phyloP scores from a whole-genome alignment of 2,113 vertebrate genomes.

The Anguilla japonica region DNA sequence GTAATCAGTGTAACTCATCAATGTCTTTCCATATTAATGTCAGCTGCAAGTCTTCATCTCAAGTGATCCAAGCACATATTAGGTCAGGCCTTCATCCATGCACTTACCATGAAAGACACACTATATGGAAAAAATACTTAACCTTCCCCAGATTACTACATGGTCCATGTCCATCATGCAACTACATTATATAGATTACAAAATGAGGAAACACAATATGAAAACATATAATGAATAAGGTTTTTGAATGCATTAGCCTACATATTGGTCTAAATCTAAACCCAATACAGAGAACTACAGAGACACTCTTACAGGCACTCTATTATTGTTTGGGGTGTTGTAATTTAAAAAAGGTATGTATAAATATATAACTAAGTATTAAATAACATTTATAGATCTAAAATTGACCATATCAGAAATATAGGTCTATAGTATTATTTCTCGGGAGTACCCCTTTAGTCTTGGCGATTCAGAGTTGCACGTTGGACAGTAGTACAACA shows the following conservation, averaged over 20 bases:
- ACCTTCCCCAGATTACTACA: neutral
- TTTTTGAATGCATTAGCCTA: neutral
- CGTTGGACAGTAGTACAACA: neutral
- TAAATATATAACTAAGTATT: no score
- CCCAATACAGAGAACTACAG: neutral
- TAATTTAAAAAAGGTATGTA: no score
- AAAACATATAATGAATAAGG: neutral
- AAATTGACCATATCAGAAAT: no score
- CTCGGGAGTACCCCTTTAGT: no score
- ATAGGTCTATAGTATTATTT: no score
- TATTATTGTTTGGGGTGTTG: no score
- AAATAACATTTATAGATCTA: no score
- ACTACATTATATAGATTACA: neutral
- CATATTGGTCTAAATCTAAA: neutral
- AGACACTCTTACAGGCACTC: neutral
- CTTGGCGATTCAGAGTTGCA: neutral
- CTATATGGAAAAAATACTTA: neutral
- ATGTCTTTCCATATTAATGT: neutral
- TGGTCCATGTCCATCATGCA: neutral
- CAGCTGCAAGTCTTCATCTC: neutral
- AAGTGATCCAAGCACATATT: neutral
- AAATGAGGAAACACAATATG: neutral
- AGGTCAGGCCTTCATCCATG: neutral
- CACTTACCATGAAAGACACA: neutral
- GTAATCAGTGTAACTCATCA: neutral